Evolutionary conservation across 2,888 invertebrate genomes (phyloP), one percentile per base, ranked within the genome.

Genomic region (Noctua comes): DNA sequence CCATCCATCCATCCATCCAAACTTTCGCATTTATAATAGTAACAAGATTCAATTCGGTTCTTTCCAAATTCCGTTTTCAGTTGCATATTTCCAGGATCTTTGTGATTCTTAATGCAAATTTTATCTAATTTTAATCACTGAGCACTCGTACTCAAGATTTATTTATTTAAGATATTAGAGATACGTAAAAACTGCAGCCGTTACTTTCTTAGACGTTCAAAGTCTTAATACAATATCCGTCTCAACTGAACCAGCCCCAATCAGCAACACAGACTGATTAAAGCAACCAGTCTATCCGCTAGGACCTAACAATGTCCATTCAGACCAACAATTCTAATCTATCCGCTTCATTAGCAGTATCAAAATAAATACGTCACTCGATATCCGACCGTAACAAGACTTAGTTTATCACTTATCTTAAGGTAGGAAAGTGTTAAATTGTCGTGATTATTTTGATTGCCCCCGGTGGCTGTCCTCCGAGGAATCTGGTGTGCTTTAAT

Each of bases 401-500:
- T 83, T 76, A 80, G 78, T 87, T 93, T 94, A 95, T 95, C 93
- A 87, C 91, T 92, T 94, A 94, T 95, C 93, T 92, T 74, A 31
- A 66, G 76, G 89, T 92, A 92, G 91, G 92, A 95, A 93, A 95
- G 96, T 96, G 96, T 96, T 96, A 96, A 96, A 96, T 96, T 90
- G 95, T 88, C 54, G 92, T 91, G 93, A 96, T 96, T 96, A 96
- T 92, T 93, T 94, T 86, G 89, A 88, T 87, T 87, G 87, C 93
- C 91, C 91, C 91, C 94, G 93, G 93, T 93, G 93, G 92, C 93
- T 90, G 94, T 90, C 91, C 89, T 88, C 90, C 86, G 71, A 88
- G 93, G 95, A 94, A 94, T 95, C 93, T 91, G 89, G 92, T 90
- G 89, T 92, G 92, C 90, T 93, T 95, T 95, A 95, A 96, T 95